These are phyloP conservation scores for Nomada hirtipes DNA, from an alignment of 2,888 invertebrate genomes.

Conservation along the genomic window DNA sequence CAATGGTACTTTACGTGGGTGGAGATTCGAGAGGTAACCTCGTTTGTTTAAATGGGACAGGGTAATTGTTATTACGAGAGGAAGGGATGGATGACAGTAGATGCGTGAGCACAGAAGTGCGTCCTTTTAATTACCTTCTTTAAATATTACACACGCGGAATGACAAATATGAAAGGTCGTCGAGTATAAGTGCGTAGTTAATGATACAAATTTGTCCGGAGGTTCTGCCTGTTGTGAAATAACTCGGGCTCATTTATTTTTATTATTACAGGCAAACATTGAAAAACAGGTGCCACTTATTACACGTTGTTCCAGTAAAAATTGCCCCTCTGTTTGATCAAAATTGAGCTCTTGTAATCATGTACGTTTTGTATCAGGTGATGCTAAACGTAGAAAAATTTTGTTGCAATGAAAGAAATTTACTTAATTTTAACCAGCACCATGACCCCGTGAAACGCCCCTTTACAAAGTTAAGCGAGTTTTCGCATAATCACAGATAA, in stretches of 20 bases:
- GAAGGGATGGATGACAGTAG: too few relatives aligned
- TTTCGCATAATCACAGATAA: background rate
- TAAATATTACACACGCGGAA: too few relatives aligned
- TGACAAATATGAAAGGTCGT: background rate
- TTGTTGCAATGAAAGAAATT: background rate
- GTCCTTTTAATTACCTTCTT: too few relatives aligned
- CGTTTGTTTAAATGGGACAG: too few relatives aligned
- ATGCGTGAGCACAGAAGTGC: too few relatives aligned
- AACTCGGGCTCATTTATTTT: background rate
- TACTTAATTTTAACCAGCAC: background rate
- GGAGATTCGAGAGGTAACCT: too few relatives aligned
- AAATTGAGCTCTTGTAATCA: background rate
- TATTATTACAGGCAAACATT: background rate
- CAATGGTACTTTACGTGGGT: too few relatives aligned
- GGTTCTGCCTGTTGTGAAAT: background rate
- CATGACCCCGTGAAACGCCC: background rate
- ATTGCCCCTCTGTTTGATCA: background rate
- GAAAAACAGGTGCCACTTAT: constrained; percentile 15
- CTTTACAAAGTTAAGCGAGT: background rate
- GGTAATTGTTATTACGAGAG: too few relatives aligned
- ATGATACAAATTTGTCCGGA: background rate
- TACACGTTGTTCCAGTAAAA: background rate
- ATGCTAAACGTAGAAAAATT: background rate
- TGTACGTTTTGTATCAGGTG: background rate
- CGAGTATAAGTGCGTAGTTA: background rate